These are phyloP conservation scores for Philaethria dido DNA, from an alignment of 2,888 invertebrate species.

Conservation along the genomic window DNA sequence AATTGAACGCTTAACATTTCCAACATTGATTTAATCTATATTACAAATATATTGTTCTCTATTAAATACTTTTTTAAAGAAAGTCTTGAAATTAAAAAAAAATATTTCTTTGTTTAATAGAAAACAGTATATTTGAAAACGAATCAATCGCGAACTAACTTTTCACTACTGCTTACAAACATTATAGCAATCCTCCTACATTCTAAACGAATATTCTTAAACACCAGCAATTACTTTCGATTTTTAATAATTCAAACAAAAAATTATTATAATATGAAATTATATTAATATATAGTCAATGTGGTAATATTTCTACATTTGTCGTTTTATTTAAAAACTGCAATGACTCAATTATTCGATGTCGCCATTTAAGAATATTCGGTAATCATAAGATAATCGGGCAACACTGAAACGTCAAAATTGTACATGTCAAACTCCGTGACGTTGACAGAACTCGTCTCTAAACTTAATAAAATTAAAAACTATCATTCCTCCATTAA, in stretches of 20 bases:
- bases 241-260: neutral
- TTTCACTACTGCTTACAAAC: constrained; percentile 33
- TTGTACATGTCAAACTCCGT: neutral
- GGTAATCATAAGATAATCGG: constrained; percentile 31
- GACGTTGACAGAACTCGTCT: neutral
- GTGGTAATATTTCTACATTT: neutral
- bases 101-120: constrained; percentile 6
- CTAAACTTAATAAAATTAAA: neutral
- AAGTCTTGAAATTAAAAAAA: neutral
- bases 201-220: constrained; percentile 32
- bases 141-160: constrained; percentile 31
- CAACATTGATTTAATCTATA: constrained; percentile 35
- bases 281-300: neutral
- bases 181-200: constrained; percentile 32
- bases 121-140: constrained; percentile 34
- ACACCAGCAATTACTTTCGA: constrained; percentile 11
- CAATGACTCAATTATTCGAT: neutral
- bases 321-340: neutral
- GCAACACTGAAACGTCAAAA: constrained; percentile 20
- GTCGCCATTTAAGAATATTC: constrained; percentile 33
- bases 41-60: constrained; percentile 22
- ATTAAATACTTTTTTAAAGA: neutral
- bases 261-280: neutral
- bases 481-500: neutral
- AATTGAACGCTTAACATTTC: constrained; percentile 38